These are phyloP conservation scores for Campopleginae sp. DNA, from an alignment of 2,888 invertebrate species.

Conservation along the genomic window DNA sequence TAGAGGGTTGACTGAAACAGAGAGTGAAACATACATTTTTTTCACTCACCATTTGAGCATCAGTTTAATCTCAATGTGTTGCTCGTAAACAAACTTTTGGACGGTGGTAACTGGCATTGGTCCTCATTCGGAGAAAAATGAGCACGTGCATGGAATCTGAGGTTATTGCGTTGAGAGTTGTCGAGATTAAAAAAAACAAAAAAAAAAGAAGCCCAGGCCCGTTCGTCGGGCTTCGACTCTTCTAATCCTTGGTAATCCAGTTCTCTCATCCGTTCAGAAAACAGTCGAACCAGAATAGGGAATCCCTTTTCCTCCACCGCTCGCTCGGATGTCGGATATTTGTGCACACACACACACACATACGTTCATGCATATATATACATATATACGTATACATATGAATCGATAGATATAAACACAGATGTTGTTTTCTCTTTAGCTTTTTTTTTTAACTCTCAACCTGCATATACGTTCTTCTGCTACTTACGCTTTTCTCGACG, in stretches of 20 bases:
- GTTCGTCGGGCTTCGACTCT: constrained; percentile 17
- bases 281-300: constrained; percentile 37
- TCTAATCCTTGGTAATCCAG: constrained; percentile 39
- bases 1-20: not conserved
- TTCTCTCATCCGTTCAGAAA: constrained; percentile 44
- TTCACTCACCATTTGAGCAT: not conserved
- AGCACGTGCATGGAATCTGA: not conserved
- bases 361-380: not conserved
- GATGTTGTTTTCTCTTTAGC: constrained; percentile 12
- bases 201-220: constrained; percentile 13
- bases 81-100: not conserved
- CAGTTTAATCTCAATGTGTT: not conserved
- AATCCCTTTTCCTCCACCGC: constrained; percentile 40
- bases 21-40: not conserved
- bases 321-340: constrained; percentile 17
- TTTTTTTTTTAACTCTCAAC: not conserved
- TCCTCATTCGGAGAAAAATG: not conserved
- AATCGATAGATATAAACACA: not conserved
- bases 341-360: not conserved
- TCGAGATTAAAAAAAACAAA: constrained; percentile 16
- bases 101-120: not conserved
- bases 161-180: constrained; percentile 32
- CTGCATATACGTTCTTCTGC: constrained; percentile 31
- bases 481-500: constrained; percentile 57
- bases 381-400: not conserved